Base-by-base conservation (phyloP, 1,140 invertebrate genomes). In the Pseudomyrmex cubaensis region DNA sequence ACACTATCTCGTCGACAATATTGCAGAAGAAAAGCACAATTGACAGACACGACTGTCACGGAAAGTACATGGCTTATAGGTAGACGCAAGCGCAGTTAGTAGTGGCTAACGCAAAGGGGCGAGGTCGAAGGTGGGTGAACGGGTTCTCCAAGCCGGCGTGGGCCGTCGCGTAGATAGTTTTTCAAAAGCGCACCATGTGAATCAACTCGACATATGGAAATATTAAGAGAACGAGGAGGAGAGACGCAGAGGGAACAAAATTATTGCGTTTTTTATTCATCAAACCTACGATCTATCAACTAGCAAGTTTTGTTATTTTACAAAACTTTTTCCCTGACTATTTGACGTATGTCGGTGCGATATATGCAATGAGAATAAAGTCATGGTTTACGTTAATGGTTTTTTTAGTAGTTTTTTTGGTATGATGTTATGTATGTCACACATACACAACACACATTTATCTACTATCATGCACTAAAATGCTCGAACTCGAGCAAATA, bases 51-150 rank as follows among this genome's bases (percentile, higher is more conserved):
- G 82, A 89, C 87, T 86, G 75, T 82, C 82, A 35, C 35, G 76
- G 75, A 89, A 89, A 84, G 63, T 74, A 48, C 54, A 7, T 56
- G 9, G 62, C 15, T 64, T 64, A 35, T 35, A 76, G 74, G 62
- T 54, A 72, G 35, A 46, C 61, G 17, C 54, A 80, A 64, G 54
- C 72, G 74, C 56, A 46, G 20, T 73, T 85, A 82, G 75, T 83
- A 80, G 76, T 76, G 72, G 85, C 77, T 62, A 87, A 89, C 70
- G 85, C 88, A 83, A 90, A 82, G 82, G 85, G 92, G 87, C 90
- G 93, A 94, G 93, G 93, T 87, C 90, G 91, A 93, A 93, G 93
- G 93, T 94, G 93, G 93, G 93, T 94, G 92, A 92, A 93, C 93
- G 91, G 88, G 93, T 94, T 87, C 90, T 87, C 87, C 87, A 76